These are phyloP conservation scores for Eupsittula cactorum DNA, from an alignment of 2,113 vertebrate species.

Conservation along the genomic window DNA sequence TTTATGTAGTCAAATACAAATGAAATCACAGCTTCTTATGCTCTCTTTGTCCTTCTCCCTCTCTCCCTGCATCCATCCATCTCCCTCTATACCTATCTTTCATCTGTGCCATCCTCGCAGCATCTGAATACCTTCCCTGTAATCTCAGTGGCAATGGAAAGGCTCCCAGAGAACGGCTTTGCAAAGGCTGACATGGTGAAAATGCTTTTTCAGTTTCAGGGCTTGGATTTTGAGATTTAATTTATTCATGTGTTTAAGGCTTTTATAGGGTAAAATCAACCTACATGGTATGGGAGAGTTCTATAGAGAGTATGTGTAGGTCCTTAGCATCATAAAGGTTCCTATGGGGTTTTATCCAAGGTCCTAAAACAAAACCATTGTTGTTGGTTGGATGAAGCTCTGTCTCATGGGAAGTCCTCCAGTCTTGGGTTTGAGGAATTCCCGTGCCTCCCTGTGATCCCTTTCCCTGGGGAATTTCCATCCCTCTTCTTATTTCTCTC, in stretches of 20 bases:
- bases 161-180: neutral
- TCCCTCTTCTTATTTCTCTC: neutral
- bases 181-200: neutral
- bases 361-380: neutral
- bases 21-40: neutral
- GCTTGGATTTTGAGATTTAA: neutral
- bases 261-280: neutral
- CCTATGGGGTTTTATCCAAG: neutral
- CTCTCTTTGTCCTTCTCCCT: neutral
- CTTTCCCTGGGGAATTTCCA: neutral
- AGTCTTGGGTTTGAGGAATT: neutral
- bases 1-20: neutral
- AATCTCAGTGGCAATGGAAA: neutral
- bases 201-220: neutral
- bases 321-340: neutral
- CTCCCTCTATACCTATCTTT: neutral
- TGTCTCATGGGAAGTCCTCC: neutral
- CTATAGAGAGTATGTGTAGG: neutral
- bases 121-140: neutral
- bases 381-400: neutral
- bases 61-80: neutral
- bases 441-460: fast-evolving
- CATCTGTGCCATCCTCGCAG: neutral
- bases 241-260: neutral
- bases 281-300: neutral